Base-by-base conservation (phyloP, 2,888 invertebrate species). In the Pogonocherus hispidulus region DNA sequence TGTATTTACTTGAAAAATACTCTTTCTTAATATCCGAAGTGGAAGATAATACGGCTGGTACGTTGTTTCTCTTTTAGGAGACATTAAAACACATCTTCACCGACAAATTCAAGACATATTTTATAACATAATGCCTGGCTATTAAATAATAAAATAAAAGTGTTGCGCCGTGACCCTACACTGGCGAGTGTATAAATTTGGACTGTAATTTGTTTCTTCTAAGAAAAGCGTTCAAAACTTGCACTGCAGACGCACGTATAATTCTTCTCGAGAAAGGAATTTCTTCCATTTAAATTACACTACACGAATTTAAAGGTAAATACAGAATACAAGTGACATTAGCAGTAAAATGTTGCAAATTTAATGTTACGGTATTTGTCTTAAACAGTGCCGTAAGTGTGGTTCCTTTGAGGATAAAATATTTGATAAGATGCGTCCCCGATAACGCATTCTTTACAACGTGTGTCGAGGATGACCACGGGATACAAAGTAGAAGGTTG, bases 391-490 rank as follows among this genome's bases (percentile, higher is more conserved):
- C 47, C 55, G 44, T 62, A 52, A 55, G 66, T 66, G 60, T 52
- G 59, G 60, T 56, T 60, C 66, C 66, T 47, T 51, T 35, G 32
- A 54, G 59, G 35, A 57, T 63, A 59, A 70, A 66, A 57, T 69
- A 70, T 67, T 67, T 70, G 66, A 67, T 66, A 63, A 67, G 70
- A 70, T 70, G 22, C 46, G 35, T 47, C 59, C 5, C 49, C 64
- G 67, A 70, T 67, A 63, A 59, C 27, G 51, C 60, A 70, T 70
- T 64, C 60, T 70, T 67, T 67, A 70, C 60, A 67, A 59, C 52
- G 66, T 59, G 59, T 46, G 63, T 60, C 62, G 22, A 37, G 54
- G 47, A 65, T 60, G 56, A 60, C 62, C 67, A 63, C 64, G 56
- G 64, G 65, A 57, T 60, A 32, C 52, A 35, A 47, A 44, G 56